Percentiles rank a stretch among this genome's conserved stretches.
Evolutionary conservation across 2,797 vertebrate species (phyloP).

Genomic region (Sarcoramphus papa): DNA sequence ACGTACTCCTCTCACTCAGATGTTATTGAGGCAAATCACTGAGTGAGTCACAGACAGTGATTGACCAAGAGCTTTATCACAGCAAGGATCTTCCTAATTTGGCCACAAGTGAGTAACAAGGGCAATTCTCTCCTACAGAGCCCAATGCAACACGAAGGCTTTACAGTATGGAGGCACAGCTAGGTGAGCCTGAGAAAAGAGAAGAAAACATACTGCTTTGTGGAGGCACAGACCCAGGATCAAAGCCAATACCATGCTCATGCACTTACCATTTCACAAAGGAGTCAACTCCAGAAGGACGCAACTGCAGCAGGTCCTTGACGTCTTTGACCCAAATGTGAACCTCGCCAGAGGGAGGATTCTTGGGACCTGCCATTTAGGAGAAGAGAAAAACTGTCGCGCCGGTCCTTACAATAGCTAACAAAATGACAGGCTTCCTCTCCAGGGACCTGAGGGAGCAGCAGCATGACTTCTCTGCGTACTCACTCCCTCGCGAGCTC

Average conservation of each 20-base stretch:
- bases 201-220: neutral
- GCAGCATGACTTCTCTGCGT: neutral
- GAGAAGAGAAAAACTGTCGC: neutral
- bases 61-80: neutral
- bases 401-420: neutral
- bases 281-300: constrained; percentile 72
- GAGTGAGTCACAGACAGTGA: neutral
- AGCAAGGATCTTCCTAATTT: neutral
- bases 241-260: neutral
- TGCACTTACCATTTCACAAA: constrained; percentile 72
- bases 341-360: constrained; percentile 67
- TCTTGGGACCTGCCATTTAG: constrained; percentile 54
- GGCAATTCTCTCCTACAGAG: neutral
- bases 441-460: neutral
- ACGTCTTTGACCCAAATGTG: constrained; percentile 74
- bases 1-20: neutral
- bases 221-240: neutral
- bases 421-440: neutral
- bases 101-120: neutral
- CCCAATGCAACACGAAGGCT: neutral
- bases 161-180: neutral
- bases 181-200: neutral
- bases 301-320: constrained; percentile 70
- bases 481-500: neutral
- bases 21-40: neutral